Evolutionary conservation across 2,113 vertebrate species (phyloP), one percentile per base, ranked within the genome.

Genomic region (Camelus dromedarius): DNA sequence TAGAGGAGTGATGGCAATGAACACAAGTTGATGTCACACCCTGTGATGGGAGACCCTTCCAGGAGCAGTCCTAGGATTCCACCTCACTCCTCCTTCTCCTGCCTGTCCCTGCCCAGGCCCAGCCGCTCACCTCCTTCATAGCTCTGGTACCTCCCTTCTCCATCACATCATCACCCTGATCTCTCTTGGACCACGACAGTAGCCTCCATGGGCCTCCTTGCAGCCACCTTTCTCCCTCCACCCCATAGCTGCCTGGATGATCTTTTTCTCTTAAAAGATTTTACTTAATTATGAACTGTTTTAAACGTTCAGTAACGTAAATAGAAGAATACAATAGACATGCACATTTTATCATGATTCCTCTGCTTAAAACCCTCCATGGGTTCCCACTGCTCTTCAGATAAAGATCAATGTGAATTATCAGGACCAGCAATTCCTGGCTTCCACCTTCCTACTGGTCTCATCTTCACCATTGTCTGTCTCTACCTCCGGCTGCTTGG

Each of bases 41-140:
- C 32, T 0, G 0, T 1, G 5, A 1, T 3, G 46, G 64, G 66
- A 66, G 48, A 13, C 24, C 16, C 8, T 0, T 15, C 35, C 56
- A 28, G 70, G 64, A 12, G 28, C n/a, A 32, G 5, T 4, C 12
- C 15, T 18, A 2, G 58, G 32, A 18, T 30, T 28, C 19, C 22
- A 18, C 22, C 69, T 26, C 35, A 4, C 8, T 35, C 75, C 54
- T 83, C 54, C 5, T 76, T 5, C 20, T 24, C 6, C 19, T 6
- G 10, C 73, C 5, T 19, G 16, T 14, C 64, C 52, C 30, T 48
- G 11, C n/a, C 67, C 32, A 3, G 12, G 24, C 48, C 38, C 30
- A 19, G 22, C 8, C 5, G 1, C 0, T 22, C 18, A 22, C 26
- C 30, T 69, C 48, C 28, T 4, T 73, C 5, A 6, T 0, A n/a